Conservation (phyloP, 1,140 invertebrate species). For the Anoplophora glabripennis region DNA sequence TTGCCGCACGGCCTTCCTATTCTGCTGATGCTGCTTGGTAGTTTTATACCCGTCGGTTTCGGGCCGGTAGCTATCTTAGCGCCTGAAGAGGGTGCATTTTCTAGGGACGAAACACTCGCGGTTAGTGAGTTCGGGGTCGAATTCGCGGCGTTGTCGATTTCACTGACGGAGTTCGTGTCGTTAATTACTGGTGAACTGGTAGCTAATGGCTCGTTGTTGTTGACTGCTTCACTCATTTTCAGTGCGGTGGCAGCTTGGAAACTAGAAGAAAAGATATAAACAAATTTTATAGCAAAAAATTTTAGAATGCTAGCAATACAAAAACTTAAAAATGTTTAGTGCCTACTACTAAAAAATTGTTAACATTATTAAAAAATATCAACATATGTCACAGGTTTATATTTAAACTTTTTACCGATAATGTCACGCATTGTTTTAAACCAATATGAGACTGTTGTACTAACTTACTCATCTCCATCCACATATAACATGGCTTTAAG, state of each 20-base stretch:
- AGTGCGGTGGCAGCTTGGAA: background rate
- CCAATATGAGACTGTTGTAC: too few relatives aligned
- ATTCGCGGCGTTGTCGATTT: background rate
- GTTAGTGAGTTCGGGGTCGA: constrained; percentile 12
- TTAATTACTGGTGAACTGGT: background rate
- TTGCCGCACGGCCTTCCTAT: constrained; percentile 59
- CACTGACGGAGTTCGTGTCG: background rate
- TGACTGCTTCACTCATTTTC: background rate
- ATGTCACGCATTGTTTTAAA: too few relatives aligned
- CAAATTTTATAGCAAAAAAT: background rate
- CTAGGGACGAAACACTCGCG: constrained; percentile 39
- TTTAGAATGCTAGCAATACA: too few relatives aligned
- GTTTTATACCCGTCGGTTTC: constrained; percentile 55
- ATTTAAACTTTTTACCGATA: too few relatives aligned
- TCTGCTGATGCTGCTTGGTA: constrained; percentile 62
- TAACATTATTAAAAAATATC: too few relatives aligned
- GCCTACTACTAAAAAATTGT: too few relatives aligned
- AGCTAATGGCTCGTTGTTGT: constrained; percentile 11
- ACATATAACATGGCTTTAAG: too few relatives aligned
- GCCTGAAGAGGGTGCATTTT: constrained; percentile 25
- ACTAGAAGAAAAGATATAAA: background rate
- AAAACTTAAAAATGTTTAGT: too few relatives aligned
- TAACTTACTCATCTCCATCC: too few relatives aligned
- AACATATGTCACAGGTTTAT: too few relatives aligned
- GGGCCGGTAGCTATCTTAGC: constrained; percentile 32